Base-by-base conservation (phyloP, 2,113 vertebrate genomes). In the Callospermophilus lateralis region DNA sequence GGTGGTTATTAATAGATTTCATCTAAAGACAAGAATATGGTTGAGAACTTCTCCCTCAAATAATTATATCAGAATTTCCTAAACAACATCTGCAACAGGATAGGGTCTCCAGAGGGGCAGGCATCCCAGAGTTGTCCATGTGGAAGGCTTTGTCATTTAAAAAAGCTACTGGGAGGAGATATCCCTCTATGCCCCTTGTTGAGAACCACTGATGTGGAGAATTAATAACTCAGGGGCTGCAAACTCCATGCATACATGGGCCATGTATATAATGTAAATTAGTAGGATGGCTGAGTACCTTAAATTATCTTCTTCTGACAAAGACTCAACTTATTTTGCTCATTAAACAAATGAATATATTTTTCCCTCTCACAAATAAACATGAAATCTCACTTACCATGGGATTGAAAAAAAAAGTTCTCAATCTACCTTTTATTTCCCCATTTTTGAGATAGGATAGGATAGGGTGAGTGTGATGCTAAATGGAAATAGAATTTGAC, bases 161-260 rank as follows among this genome's bases (percentile, higher is more conserved):
- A 96, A 86, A 93, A 74, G 26, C 6, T 19, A 30, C 20, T 26
- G 11, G 2, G 10, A 81, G 84, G 83, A 70, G 48, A 30, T 85
- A 89, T 48, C 77, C n/a, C 58, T 95, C 11, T 84, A 28, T 30
- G 58, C 2, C 8, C 22, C 48, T 91, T 78, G 39, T 79, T 91
- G 78, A 84, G 63, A 97, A 90, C 28, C n/a, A 93, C 67, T 65
- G 84, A 86, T 74, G 11, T 9, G 78, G 34, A 95, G 53, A 91
- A 95, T 86, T 39, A 79, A 74, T 94, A 89, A 94, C 86, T 84
- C 3, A 89, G 42, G 55, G 55, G 7, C 58, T 96, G 20, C 34
- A 92, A 96, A 90, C 7, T 93, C 42, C 72, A 37, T 0, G 8
- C 24, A 37, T 68, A 32, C 28, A 7, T 34, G 15, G 39, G 34